A percentile compares a stretch with the other conserved stretches of the same genome.
These are phyloP conservation scores for Hymenopus coronatus DNA, from an alignment of 2,888 invertebrate species.

Conservation along the genomic window DNA sequence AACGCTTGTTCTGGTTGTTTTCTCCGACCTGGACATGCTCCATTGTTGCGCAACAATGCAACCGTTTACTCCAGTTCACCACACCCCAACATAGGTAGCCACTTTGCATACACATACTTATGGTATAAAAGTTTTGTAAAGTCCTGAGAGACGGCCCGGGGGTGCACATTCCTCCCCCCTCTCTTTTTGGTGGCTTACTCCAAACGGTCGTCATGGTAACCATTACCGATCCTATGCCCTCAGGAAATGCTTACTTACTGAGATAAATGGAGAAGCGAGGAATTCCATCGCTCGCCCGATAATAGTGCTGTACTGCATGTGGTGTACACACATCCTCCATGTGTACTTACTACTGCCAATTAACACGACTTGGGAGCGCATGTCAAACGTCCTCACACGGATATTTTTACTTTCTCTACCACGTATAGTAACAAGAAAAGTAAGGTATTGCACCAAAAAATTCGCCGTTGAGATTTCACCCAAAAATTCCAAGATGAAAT, in stretches of 20 bases:
- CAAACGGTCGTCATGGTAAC: neutral
- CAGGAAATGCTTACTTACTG: neutral
- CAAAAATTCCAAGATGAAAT: too few species aligned
- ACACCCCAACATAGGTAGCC: slow-evolving; percentile 1
- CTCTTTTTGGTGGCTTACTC: neutral
- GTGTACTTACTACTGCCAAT: too few species aligned
- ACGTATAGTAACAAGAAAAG: too few species aligned
- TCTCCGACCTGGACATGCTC: neutral
- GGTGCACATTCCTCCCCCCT: slow-evolving; percentile 7
- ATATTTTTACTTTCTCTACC: too few species aligned
- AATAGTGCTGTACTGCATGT: neutral
- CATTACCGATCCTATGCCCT: neutral
- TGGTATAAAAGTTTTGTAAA: slow-evolving; percentile 7
- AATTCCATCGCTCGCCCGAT: neutral
- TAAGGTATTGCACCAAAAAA: too few species aligned
- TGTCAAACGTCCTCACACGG: neutral
- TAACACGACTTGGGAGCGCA: too few species aligned
- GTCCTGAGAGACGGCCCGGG: slow-evolving; percentile 4
- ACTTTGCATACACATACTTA: slow-evolving; percentile 18
- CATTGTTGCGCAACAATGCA: neutral
- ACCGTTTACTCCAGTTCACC: neutral
- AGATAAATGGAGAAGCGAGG: neutral
- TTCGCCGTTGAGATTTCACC: too few species aligned
- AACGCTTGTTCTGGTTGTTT: too few species aligned
- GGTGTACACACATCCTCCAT: neutral